phyloP scores from a whole-genome alignment of 2,113 vertebrate species.

The Cebidichthys violaceus region DNA sequence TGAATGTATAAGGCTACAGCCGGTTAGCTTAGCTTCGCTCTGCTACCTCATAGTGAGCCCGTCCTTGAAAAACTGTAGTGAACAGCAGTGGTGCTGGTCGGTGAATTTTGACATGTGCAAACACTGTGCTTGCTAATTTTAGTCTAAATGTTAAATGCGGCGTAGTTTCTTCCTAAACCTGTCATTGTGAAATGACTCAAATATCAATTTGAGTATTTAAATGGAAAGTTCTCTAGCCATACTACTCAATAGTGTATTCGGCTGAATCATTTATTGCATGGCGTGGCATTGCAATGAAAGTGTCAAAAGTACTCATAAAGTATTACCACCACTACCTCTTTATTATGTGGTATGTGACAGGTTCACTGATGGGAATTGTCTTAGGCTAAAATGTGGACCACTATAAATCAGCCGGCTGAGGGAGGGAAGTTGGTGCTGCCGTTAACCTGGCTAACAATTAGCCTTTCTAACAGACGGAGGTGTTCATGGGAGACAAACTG shows the following conservation, averaged over 20 bases:
- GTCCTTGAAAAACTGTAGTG: neutral
- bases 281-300: constrained; percentile 17
- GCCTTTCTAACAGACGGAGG: constrained; percentile 85
- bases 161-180: neutral
- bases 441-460: constrained; percentile 86
- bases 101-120: neutral
- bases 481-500: constrained; percentile 89
- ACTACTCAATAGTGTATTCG: neutral
- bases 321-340: constrained; percentile 31
- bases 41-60: neutral
- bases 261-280: neutral
- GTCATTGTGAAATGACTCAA: neutral
- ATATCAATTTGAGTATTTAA: neutral
- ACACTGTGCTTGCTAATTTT: neutral
- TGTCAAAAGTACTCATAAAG: constrained; percentile 35
- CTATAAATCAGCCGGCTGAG: constrained; percentile 51
- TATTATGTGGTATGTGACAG: constrained; percentile 45
- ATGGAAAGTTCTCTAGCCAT: neutral
- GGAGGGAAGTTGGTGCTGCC: constrained; percentile 47
- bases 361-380: constrained; percentile 55
- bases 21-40: neutral
- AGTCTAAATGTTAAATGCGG: neutral
- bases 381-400: constrained; percentile 12
- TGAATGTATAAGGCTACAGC: neutral
- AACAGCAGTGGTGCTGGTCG: neutral